A percentile compares a stretch with the other conserved stretches of the same genome.
phyloP scores from a whole-genome alignment of 64 coral and sea anemone genomes.

The Acropora yongei region DNA sequence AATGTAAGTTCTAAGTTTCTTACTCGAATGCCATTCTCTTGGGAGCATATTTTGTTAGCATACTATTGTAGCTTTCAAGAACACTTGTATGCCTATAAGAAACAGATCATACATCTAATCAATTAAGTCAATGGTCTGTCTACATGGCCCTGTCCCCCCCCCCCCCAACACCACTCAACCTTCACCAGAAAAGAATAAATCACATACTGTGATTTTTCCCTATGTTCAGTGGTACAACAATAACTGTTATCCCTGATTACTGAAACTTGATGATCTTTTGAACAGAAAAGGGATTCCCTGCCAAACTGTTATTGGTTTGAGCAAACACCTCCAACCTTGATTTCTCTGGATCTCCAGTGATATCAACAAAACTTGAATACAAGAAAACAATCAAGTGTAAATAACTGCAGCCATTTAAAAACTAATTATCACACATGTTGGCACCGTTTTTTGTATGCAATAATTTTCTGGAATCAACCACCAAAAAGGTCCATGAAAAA shows the following conservation, averaged over 20 bases:
- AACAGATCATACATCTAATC: not conserved
- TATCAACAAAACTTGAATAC: constrained; percentile 36
- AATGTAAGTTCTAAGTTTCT: constrained; percentile 1
- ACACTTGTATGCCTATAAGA: constrained; percentile 23
- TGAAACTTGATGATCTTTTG: too few relatives aligned
- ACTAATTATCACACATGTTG: not conserved
- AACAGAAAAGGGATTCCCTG: constrained; percentile 31
- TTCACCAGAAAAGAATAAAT: too few relatives aligned
- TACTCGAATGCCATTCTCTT: constrained; percentile 11
- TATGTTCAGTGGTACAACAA: too few relatives aligned
- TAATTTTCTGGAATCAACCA: not conserved
- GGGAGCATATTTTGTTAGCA: constrained; percentile 18
- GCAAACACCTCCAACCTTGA: constrained; percentile 2
- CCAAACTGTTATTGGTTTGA: not conserved
- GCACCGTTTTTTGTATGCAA: not conserved
- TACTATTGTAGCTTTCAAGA: constrained; percentile 28
- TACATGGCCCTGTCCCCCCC: too few relatives aligned
- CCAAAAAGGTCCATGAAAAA: not conserved
- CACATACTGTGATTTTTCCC: too few relatives aligned
- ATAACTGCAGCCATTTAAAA: not conserved
- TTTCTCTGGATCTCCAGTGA: constrained; percentile 9
- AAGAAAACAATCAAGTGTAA: not conserved
- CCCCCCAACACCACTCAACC: too few relatives aligned
- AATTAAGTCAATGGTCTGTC: too few relatives aligned
- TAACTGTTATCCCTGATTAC: too few relatives aligned